Base-by-base conservation (phyloP, 2,113 vertebrate species). In the Melanerpes formicivorus region DNA sequence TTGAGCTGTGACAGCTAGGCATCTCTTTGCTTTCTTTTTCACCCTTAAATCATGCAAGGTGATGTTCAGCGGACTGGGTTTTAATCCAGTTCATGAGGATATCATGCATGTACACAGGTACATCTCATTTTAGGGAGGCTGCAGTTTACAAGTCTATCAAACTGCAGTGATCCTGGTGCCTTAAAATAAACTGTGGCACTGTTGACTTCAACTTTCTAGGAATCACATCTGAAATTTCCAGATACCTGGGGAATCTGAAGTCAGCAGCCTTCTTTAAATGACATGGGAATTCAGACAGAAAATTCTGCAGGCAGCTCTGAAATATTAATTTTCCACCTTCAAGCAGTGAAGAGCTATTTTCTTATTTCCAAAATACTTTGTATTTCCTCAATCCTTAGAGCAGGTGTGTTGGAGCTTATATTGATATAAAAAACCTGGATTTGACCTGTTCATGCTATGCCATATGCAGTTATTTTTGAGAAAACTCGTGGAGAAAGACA, bases 11-110 rank as follows among this genome's bases (percentile, higher is more conserved):
- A 27, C 42, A 80, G 65, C 74, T 84, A 60, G 21, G 17, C 58
- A 72, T 86, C 62, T 78, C 71, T 80, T 12, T 70, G 71, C 75
- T 87, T 87, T 90, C 64, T 30, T 94, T 92, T 90, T 90, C 75
- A 56, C 64, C 62, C 78, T 90, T 87, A 71, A 95, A 80, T 94
- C 94, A 84, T 82, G 78, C 87, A 79, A 80, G 44, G 67, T 64
- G 70, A 50, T 48, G 40, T 80, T 94, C 86, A 90, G n/a, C 14
- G 30, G 74, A 52, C 40, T 86, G 65, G 2, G 37, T 75, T 92
- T 81, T 88, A 79, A 79, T 79, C 50, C 46, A 25, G 23, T 88
- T 90, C 84, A 23, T n/a, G 46, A 81, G 67, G 74, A 3, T 80
- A 82, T 76, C 42, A 23, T 84, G 44, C 46, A 46, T 12, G 65